Evolutionary conservation across 2,113 vertebrate species (phyloP).

Genomic region (Passer montanus): DNA sequence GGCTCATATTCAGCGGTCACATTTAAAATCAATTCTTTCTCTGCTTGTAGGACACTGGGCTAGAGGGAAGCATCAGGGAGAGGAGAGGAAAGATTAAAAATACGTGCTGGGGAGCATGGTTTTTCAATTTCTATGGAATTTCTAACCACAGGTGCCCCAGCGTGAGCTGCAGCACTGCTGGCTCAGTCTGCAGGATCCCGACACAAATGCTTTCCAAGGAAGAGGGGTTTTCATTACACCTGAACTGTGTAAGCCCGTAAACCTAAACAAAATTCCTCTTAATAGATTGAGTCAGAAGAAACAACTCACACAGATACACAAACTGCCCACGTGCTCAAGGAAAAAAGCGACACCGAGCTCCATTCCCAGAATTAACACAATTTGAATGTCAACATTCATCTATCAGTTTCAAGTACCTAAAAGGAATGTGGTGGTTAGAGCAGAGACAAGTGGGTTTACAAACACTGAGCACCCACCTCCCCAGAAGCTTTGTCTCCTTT

Average conservation of each 20-base stretch:
- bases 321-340: not conserved
- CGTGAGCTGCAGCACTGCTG: not conserved
- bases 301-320: not conserved
- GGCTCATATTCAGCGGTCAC: not conserved
- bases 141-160: not conserved
- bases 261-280: not conserved
- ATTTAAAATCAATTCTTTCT: slow-evolving; percentile 15
- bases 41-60: not conserved
- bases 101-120: not conserved
- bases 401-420: not conserved
- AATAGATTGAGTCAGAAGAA: not conserved
- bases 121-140: not conserved
- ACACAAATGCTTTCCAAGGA: not conserved
- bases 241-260: not conserved
- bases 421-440: not conserved
- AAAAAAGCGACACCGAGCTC: not conserved
- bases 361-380: not conserved
- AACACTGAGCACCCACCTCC: not conserved
- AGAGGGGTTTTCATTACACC: not conserved
- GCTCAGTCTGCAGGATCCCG: not conserved
- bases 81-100: slow-evolving; percentile 8
- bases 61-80: not conserved
- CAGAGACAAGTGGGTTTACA: not conserved
- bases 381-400: slow-evolving; percentile 1
- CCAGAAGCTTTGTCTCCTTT: not conserved